Evolutionary conservation across 2,888 invertebrate genomes (phyloP).

Genomic region (Leptinotarsa juncta): DNA sequence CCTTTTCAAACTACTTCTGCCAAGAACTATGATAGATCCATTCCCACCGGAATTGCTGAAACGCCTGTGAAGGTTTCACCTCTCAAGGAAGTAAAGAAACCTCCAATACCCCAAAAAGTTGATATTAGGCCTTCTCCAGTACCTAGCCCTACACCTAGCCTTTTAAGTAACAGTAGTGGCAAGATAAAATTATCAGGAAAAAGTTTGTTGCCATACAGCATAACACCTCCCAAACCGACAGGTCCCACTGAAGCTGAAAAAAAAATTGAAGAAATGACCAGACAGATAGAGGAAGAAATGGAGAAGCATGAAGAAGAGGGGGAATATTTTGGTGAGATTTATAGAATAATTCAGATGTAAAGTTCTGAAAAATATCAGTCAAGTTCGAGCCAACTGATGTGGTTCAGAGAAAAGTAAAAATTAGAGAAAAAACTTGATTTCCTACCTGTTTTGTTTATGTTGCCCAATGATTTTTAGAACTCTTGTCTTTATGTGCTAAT

Average conservation of each 20-base stretch:
- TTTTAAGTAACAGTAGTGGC: slow-evolving; percentile 70
- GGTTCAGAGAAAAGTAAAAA: too few species aligned
- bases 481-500: too few species aligned
- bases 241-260: slow-evolving; percentile 94
- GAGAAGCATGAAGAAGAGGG: slow-evolving; percentile 95
- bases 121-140: slow-evolving; percentile 62
- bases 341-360: not conserved
- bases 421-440: too few species aligned
- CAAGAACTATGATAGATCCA: slow-evolving; percentile 62
- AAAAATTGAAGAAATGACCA: slow-evolving; percentile 92
- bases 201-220: slow-evolving; percentile 85
- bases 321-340: slow-evolving; percentile 90
- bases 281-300: slow-evolving; percentile 94
- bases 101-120: slow-evolving; percentile 46
- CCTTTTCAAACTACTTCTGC: slow-evolving; percentile 65
- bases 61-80: slow-evolving; percentile 64
- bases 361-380: not conserved
- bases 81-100: slow-evolving; percentile 62
- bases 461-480: too few species aligned
- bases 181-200: slow-evolving; percentile 70
- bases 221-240: slow-evolving; percentile 87
- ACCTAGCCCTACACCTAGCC: slow-evolving; percentile 75
- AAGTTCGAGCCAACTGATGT: too few species aligned
- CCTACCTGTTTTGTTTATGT: too few species aligned
- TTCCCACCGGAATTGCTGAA: slow-evolving; percentile 66